Evolutionary conservation across 2,888 invertebrate species (phyloP), one percentile per base, ranked within the genome.

Genomic region (Zonitis immaculata): DNA sequence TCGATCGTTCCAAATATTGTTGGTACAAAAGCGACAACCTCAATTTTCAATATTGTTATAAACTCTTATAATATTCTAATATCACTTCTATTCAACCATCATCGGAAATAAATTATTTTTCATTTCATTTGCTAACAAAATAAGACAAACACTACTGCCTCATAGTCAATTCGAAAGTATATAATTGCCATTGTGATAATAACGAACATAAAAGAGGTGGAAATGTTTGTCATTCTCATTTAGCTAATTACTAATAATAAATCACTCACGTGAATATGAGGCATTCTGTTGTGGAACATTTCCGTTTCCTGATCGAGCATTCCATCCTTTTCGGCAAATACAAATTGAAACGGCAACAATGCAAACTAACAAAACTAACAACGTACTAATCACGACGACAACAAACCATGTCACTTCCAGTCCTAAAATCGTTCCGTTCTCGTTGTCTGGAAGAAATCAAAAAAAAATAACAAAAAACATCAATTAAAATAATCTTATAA

Each of bases 351-450:
- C 80, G 61, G 84, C 86, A 52, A 86, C 83, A 61, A 85, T 83
- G 68, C 83, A 81, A 52, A 86, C 84, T 66, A 86, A 81, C 70
- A 87, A 77, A 64, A 86, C 80, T 71, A 91, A 78, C 69, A 86
- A 78, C 57, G 83, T 80, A 68, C 85, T 84, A 59, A 88, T 87
- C 48, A 87, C 84, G 66, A 85, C 82, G 57, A 85, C 81, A 66
- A 86, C 87, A 75, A 91, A 85, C 85, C 89, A 87, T 66, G 88
- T 85, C 73, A 87, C 81, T 68, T 86, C 86, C 70, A 89, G 78
- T 59, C 91, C 88, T 60, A 87, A 77, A 59, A 88, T 82, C 56
- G 82, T 84, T 62, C 80, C 81, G 51, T 80, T 76, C 63, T 84
- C 81, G 71, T 80, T 81, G 71, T 80, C 85, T 86, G 72, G 72